These are phyloP conservation scores for Gobio occitaniae DNA, from an alignment of 2,797 vertebrate genomes.

Conservation along the genomic window DNA sequence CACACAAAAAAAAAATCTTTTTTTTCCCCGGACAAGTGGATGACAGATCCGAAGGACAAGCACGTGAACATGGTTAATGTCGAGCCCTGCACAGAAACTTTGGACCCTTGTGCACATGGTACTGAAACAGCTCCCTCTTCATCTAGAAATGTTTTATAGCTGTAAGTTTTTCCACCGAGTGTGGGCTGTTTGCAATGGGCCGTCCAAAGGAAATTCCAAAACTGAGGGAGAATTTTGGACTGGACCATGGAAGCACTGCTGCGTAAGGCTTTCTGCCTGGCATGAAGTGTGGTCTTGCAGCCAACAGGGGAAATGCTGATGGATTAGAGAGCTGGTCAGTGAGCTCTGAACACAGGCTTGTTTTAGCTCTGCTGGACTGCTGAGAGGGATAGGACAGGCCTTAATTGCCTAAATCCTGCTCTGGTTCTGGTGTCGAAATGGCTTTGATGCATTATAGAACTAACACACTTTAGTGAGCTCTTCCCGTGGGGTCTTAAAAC, in stretches of 20 bases:
- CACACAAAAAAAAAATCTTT: too few relatives aligned
- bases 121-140: slow-evolving; percentile 12
- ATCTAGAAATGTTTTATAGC: slow-evolving; percentile 53
- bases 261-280: slow-evolving; percentile 21
- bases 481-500: too few relatives aligned
- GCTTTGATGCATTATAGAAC: slow-evolving; percentile 67
- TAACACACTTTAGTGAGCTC: slow-evolving; percentile 60
- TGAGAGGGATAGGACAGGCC: slow-evolving; percentile 55
- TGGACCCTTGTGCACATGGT: slow-evolving; percentile 13
- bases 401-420: slow-evolving; percentile 74
- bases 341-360: slow-evolving; percentile 19
- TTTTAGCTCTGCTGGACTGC: slow-evolving; percentile 54
- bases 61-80: too few relatives aligned
- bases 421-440: slow-evolving; percentile 55
- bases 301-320: not conserved
- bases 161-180: slow-evolving; percentile 70
- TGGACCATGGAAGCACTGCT: slow-evolving; percentile 12
- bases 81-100: too few relatives aligned
- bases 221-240: slow-evolving; percentile 62
- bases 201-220: slow-evolving; percentile 83
- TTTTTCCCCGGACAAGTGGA: too few relatives aligned
- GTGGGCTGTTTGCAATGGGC: slow-evolving; percentile 71
- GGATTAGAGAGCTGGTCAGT: slow-evolving; percentile 35
- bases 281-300: not conserved
- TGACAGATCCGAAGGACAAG: too few relatives aligned